Base-by-base conservation (phyloP, 2,797 vertebrate genomes). In the Clangula hyemalis region DNA sequence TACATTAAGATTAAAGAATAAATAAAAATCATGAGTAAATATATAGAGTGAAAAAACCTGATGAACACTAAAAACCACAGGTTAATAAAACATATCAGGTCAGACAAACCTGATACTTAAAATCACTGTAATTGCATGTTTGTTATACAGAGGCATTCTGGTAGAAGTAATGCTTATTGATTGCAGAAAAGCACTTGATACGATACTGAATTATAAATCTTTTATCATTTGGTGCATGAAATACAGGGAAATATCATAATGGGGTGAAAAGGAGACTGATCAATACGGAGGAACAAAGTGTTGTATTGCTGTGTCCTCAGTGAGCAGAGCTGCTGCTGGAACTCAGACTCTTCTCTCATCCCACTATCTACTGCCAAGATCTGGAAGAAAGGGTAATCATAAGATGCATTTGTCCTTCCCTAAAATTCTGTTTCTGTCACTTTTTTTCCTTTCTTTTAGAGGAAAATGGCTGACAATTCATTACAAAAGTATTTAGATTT, bases 121-220 rank as follows among this genome's bases (percentile, higher is more conserved):
- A 78, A 20, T 6, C 47, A n/a, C 64, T 45, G 43, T 83, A 93
- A 91, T 82, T 87, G 43, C 21, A 30, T 45, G 13, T 54, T 27
- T 73, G 38, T 45, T 87, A 73, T 11, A 68, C 8, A 73, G 80
- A 91, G 78, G 53, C 56, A 74, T 85, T 79, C 73, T 45, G 53
- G 80, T 36, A 71, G 43, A 69, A 14, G 22, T 68, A 94, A 95
- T 61, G 43, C 18, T 54, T 88, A 96, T 71, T 80, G 87, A 97
- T 94, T 90, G 73, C 64, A 90, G 85, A 51, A 85, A 80, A 94
- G 45, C 49, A 54, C 32, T 88, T 74, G 64, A 38, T 76, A 54
- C 6, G 11, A 82, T 47, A 73, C 36, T 74, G 74, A 91, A 58
- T 76, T 88, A 83, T 51, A 75, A 93, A 88, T 86, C 14, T 57